Conservation (phyloP, 2,113 vertebrate species). For the Sinocyclocheilus rhinocerous region DNA sequence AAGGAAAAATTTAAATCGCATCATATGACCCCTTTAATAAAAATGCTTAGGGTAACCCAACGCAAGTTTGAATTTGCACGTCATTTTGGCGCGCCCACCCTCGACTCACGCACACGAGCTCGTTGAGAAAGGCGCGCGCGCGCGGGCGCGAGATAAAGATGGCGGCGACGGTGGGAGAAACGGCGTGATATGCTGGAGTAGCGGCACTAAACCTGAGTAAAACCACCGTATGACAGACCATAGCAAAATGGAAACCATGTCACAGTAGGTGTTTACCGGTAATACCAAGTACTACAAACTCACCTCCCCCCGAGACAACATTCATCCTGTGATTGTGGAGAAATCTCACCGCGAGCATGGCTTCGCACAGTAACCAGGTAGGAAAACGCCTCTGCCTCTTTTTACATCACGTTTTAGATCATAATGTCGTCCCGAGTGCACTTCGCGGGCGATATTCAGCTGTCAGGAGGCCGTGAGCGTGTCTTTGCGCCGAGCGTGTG, state of each 20-base stretch:
- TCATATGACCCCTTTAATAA: neutral
- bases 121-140: constrained; percentile 4
- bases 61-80: constrained; percentile 22
- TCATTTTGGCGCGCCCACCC: constrained; percentile 38
- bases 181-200: constrained; percentile 74
- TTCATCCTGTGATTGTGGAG: constrained; percentile 67
- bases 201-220: constrained; percentile 61
- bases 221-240: constrained; percentile 63
- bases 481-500: too few species aligned
- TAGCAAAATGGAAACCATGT: constrained; percentile 66
- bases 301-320: constrained; percentile 65
- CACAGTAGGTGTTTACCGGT: constrained; percentile 66
- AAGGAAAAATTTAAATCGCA: too few species aligned
- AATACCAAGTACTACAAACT: constrained; percentile 59
- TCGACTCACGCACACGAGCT: constrained; percentile 32
- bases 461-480: too few species aligned
- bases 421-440: neutral
- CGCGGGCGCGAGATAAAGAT: constrained; percentile 75
- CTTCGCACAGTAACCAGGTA: constrained; percentile 81
- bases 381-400: constrained; percentile 48
- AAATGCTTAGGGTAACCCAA: neutral
- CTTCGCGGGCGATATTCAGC: too few species aligned
- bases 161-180: constrained; percentile 74
- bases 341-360: constrained; percentile 81
- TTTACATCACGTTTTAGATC: neutral